Evolutionary conservation across 2,888 invertebrate genomes (phyloP).

Genomic region (Agrotis puta): DNA sequence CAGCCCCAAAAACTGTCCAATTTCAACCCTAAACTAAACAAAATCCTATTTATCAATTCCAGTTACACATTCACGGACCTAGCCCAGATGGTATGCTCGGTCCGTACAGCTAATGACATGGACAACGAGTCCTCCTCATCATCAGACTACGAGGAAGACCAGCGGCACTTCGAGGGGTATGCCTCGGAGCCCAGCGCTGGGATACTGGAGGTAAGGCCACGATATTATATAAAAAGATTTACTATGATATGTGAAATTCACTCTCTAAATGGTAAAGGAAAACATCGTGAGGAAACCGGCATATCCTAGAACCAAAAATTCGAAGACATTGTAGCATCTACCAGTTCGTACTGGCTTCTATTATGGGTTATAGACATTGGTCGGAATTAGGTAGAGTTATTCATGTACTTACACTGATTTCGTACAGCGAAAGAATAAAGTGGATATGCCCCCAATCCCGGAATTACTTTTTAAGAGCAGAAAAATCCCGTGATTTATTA

Average conservation of each 20-base stretch:
- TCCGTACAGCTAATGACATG: constrained; percentile 89
- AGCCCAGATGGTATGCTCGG: constrained; percentile 97
- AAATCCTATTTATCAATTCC: constrained; percentile 9
- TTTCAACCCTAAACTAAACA: constrained; percentile 11
- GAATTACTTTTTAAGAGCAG: too few species aligned
- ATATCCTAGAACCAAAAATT: too few species aligned
- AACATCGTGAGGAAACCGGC: too few species aligned
- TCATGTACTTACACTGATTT: too few species aligned
- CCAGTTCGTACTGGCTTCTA: too few species aligned
- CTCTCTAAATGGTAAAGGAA: too few species aligned
- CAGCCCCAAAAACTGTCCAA: not conserved
- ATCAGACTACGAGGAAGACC: constrained; percentile 93
- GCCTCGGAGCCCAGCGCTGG: constrained; percentile 94
- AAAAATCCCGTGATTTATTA: too few species aligned
- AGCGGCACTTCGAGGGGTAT: constrained; percentile 95
- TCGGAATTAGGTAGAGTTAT: too few species aligned
- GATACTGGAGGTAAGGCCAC: constrained; percentile 82
- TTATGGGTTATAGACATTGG: too few species aligned
- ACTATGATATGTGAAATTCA: not conserved
- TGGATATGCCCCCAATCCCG: too few species aligned
- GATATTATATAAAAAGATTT: not conserved
- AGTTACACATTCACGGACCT: constrained; percentile 97
- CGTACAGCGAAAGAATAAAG: too few species aligned
- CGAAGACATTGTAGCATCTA: too few species aligned
- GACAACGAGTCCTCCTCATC: constrained; percentile 91